phyloP scores from a whole-genome alignment of 2,888 invertebrate genomes.

The Zaprionus bogoriensis region DNA sequence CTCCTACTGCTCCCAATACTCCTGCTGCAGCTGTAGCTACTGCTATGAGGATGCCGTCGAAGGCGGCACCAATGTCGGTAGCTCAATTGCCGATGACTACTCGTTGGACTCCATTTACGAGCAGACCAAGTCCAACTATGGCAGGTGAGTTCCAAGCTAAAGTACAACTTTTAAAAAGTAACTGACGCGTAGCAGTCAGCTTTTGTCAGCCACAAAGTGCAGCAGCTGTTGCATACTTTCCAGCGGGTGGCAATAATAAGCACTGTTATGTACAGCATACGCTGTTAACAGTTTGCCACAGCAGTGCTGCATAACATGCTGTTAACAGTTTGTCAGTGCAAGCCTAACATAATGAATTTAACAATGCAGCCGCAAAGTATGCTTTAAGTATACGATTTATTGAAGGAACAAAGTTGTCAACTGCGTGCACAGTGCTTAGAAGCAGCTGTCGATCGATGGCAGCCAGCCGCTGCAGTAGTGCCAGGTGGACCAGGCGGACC shows the following conservation, averaged over 20 bases:
- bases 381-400: conserved; percentile 5
- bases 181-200: conserved; percentile 12
- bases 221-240: conserved; percentile 27
- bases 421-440: conserved; percentile 16
- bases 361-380: neutral
- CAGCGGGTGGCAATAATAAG: neutral
- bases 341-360: neutral
- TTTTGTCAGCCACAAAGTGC: neutral
- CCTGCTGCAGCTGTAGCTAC: conserved; percentile 86
- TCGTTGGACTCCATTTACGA: conserved; percentile 75
- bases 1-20: conserved; percentile 85
- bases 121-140: conserved; percentile 65
- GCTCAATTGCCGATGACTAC: conserved; percentile 77
- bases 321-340: neutral
- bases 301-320: neutral
- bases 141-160: conserved; percentile 71
- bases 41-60: conserved; percentile 83
- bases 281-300: neutral
- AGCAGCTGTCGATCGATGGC: conserved; percentile 60
- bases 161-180: neutral
- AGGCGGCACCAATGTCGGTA: conserved; percentile 82
- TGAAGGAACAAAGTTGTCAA: neutral
- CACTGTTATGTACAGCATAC: neutral
- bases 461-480: conserved; percentile 62
- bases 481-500: conserved; percentile 77